A percentile compares a stretch with the other conserved stretches of the same genome.
Evolutionary conservation across 2,797 vertebrate genomes (phyloP).

Genomic region (Poeciliopsis turneri): DNA sequence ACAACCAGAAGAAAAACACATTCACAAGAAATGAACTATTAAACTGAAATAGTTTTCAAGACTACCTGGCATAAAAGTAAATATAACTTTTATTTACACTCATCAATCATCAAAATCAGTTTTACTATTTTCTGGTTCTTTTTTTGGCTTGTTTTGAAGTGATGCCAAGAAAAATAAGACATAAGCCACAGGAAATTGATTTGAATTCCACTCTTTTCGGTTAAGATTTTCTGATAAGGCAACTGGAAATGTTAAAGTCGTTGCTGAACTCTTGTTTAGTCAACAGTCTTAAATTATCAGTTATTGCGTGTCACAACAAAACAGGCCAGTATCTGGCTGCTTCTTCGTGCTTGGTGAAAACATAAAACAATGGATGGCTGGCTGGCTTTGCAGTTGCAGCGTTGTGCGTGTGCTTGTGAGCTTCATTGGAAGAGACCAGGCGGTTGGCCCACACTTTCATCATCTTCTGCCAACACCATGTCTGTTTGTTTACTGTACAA

Average conservation of each 20-base stretch:
- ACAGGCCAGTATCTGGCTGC: constrained; percentile 31
- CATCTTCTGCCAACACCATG: constrained; percentile 52
- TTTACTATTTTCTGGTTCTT: not conserved
- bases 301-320: constrained; percentile 37
- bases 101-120: not conserved
- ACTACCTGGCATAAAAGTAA: not conserved
- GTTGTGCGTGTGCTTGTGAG: constrained; percentile 43
- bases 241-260: constrained; percentile 31
- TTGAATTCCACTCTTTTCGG: not conserved
- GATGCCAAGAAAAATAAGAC: constrained; percentile 6
- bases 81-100: not conserved
- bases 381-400: constrained; percentile 16
- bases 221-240: constrained; percentile 7
- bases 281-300: constrained; percentile 28
- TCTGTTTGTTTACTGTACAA: constrained; percentile 65
- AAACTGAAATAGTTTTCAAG: not conserved
- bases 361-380: constrained; percentile 50
- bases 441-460: constrained; percentile 57
- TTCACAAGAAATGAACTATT: not conserved
- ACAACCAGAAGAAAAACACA: not conserved
- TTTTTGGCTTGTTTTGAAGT: constrained; percentile 8
- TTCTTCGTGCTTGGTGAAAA: constrained; percentile 57
- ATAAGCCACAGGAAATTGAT: not conserved
- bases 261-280: constrained; percentile 37
- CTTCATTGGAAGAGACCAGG: constrained; percentile 27